These are phyloP conservation scores for Spilogale gracilis DNA, from an alignment of 2,113 vertebrate genomes.

Conservation along the genomic window DNA sequence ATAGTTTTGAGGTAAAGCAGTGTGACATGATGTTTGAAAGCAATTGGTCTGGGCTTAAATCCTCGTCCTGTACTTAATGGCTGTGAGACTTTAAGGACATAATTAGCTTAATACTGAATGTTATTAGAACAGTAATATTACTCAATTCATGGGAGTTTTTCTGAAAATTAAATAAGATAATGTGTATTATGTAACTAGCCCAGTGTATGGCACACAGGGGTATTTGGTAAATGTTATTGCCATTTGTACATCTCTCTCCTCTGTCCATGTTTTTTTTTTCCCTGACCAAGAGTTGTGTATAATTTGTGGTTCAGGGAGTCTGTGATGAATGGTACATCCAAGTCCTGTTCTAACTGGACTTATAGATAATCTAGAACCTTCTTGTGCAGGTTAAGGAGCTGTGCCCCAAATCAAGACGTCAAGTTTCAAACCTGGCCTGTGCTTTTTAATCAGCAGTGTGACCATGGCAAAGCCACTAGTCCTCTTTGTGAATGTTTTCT, in stretches of 20 bases:
- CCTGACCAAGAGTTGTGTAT: neutral
- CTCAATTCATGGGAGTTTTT: neutral
- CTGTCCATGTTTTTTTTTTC: neutral
- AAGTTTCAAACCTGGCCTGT: neutral
- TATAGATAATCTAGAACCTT: neutral
- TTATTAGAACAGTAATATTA: neutral
- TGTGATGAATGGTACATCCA: neutral
- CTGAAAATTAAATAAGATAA: neutral
- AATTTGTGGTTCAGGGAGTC: neutral
- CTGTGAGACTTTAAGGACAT: neutral
- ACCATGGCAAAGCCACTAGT: neutral
- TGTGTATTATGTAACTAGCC: neutral
- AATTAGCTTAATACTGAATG: neutral
- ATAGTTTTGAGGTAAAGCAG: slow-evolving; percentile 8
- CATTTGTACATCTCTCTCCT: neutral
- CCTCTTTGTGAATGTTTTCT: neutral
- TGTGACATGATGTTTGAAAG: neutral
- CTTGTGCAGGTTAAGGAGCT: neutral
- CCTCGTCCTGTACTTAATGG: neutral
- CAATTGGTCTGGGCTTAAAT: neutral
- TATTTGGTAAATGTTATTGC: neutral
- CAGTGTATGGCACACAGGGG: neutral
- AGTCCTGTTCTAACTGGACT: neutral
- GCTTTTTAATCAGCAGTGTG: neutral
- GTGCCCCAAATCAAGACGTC: neutral